Conservation (phyloP, 2,113 vertebrate genomes). For the Mystacornis crossleyi region DNA sequence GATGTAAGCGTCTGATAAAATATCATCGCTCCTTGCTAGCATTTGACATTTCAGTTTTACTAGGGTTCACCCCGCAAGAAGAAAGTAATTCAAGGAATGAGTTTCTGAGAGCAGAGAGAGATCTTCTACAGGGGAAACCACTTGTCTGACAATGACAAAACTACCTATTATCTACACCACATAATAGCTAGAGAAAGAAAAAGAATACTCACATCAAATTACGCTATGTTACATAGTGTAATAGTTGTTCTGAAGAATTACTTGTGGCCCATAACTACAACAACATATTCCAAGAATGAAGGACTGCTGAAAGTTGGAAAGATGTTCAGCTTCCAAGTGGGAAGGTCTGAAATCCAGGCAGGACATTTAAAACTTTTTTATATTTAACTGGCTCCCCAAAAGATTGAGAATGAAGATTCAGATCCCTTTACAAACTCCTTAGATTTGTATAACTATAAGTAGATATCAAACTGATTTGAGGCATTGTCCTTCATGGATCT, state of each 20-base stretch:
- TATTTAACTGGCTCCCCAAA: not conserved
- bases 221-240: not conserved
- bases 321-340: not conserved
- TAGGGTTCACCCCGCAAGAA: not conserved
- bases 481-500: not conserved
- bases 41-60: conserved; percentile 54
- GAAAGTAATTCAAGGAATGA: conserved; percentile 30
- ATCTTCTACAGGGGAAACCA: not conserved
- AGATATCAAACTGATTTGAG: not conserved
- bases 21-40: not conserved
- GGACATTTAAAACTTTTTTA: not conserved
- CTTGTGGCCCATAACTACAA: not conserved
- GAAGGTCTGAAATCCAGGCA: not conserved
- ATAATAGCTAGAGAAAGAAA: not conserved
- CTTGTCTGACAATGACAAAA: not conserved
- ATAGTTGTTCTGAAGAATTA: not conserved
- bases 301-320: not conserved
- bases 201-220: conserved; percentile 16
- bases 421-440: not conserved
- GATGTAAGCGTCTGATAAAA: conserved; percentile 24
- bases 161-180: not conserved
- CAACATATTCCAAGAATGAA: not conserved
- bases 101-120: not conserved
- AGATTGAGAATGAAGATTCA: not conserved
- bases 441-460: not conserved